These are phyloP conservation scores for Boloria selene DNA, from an alignment of 2,888 invertebrate genomes.

Conservation along the genomic window DNA sequence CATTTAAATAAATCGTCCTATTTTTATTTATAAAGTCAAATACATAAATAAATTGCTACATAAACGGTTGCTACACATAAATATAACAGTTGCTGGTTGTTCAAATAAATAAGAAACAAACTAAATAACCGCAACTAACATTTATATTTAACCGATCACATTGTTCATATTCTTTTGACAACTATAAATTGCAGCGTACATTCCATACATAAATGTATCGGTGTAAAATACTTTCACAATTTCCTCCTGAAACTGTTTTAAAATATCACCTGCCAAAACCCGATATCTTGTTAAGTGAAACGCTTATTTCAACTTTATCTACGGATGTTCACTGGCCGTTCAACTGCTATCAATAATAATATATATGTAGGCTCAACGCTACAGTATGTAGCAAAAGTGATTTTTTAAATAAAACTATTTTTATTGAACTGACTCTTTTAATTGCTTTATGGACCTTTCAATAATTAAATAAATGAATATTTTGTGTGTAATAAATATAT, in stretches of 20 bases:
- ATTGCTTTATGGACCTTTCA: too few relatives aligned
- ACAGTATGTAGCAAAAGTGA: not conserved
- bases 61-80: too few relatives aligned
- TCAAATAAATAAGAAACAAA: not conserved
- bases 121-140: not conserved
- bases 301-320: slow-evolving; percentile 40
- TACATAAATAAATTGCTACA: too few relatives aligned
- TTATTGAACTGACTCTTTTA: too few relatives aligned
- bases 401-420: too few relatives aligned
- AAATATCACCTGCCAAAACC: slow-evolving; percentile 36
- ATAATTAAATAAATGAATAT: not conserved
- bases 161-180: slow-evolving; percentile 18
- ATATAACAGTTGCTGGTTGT: too few relatives aligned
- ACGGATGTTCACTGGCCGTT: slow-evolving; percentile 39
- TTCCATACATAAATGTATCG: slow-evolving; percentile 28
- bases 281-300: slow-evolving; percentile 43
- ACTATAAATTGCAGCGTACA: slow-evolving; percentile 29
- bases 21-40: too few relatives aligned
- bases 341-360: slow-evolving; percentile 31
- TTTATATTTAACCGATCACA: slow-evolving; percentile 1
- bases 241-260: slow-evolving; percentile 34
- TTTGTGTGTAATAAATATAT: not conserved
- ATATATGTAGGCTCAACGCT: not conserved
- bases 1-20: too few relatives aligned
- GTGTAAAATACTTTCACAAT: slow-evolving; percentile 34